These are phyloP conservation scores for Poicephalus gulielmi DNA, from an alignment of 2,113 vertebrate genomes.

Conservation along the genomic window DNA sequence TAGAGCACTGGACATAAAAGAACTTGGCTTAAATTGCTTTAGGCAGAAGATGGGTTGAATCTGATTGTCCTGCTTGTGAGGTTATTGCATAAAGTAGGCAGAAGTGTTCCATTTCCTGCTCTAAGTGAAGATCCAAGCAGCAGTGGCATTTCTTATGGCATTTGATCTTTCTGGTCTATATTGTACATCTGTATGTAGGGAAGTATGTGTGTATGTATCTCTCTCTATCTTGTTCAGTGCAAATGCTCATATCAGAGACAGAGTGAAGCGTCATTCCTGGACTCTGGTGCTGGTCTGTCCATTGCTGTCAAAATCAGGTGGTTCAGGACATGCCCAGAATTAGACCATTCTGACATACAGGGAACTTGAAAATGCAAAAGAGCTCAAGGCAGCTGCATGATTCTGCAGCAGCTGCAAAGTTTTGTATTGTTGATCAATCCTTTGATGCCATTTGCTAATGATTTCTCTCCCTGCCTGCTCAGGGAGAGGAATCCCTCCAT, in stretches of 20 bases:
- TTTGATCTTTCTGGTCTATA: neutral
- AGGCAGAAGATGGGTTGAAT: neutral
- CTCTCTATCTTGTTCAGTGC: neutral
- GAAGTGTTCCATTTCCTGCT: neutral
- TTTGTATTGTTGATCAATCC: neutral
- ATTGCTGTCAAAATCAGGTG: neutral
- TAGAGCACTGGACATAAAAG: neutral
- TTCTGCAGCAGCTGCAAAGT: neutral
- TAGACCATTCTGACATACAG: neutral
- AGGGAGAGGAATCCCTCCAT: neutral
- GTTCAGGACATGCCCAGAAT: neutral
- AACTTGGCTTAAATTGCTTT: neutral
- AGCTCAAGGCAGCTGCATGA: neutral
- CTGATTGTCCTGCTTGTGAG: neutral
- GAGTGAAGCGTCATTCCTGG: neutral
- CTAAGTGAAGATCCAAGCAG: neutral
- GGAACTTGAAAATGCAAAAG: neutral
- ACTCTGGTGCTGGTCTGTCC: neutral
- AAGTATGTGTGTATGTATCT: neutral
- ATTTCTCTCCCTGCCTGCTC: neutral
- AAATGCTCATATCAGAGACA: neutral
- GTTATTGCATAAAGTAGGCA: neutral
- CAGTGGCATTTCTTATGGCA: neutral
- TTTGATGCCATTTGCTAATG: neutral
- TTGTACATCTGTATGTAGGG: neutral